Conservation (phyloP, 2,113 vertebrate species). For the Alouatta palliata region DNA sequence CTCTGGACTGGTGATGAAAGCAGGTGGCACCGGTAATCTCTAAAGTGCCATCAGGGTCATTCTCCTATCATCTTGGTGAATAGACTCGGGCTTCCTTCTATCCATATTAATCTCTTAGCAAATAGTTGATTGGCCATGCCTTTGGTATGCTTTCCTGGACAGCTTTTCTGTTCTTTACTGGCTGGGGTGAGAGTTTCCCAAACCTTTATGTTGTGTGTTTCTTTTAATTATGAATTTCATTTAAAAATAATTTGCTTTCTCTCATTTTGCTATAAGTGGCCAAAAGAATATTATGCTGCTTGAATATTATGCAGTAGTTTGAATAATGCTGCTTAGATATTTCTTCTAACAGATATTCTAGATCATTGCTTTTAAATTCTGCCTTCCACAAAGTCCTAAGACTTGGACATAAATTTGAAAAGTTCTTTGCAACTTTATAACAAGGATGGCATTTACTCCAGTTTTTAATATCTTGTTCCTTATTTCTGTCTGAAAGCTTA, state of each 20-base stretch:
- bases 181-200: neutral
- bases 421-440: neutral
- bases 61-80: neutral
- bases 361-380: neutral
- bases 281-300: neutral
- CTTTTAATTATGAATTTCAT: neutral
- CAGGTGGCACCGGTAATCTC: neutral
- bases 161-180: neutral
- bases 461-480: neutral
- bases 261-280: neutral
- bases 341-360: neutral
- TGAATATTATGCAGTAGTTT: no score
- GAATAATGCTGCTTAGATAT: neutral
- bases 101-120: neutral
- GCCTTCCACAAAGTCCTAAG: neutral
- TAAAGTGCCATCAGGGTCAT: neutral
- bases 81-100: neutral
- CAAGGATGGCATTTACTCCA: neutral
- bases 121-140: neutral
- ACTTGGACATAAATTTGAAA: neutral
- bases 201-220: neutral
- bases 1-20: neutral
- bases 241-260: neutral
- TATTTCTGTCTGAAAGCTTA: neutral
- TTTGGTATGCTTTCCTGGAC: neutral